Percentiles rank a stretch among this genome's conserved stretches.
Evolutionary conservation across 2,113 vertebrate genomes (phyloP).

Genomic region (Haliaeetus leucogaster): DNA sequence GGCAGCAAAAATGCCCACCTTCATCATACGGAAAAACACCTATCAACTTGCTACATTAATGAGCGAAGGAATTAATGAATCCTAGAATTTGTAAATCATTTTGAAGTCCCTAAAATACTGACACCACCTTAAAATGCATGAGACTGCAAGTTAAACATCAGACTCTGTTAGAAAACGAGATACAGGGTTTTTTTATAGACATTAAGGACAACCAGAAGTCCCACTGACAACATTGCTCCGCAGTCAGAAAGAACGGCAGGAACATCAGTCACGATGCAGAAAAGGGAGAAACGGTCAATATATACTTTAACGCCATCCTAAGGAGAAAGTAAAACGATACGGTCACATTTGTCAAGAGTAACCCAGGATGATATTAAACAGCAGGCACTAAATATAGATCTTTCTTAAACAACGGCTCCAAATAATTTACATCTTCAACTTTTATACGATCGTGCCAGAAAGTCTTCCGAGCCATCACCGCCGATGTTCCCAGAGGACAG

Average conservation of each 20-base stretch:
- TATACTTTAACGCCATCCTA: not conserved
- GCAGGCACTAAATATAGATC: not conserved
- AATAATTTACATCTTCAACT: not conserved
- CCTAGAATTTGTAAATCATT: not conserved
- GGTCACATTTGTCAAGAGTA: not conserved
- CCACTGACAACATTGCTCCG: not conserved
- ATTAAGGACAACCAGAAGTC: not conserved
- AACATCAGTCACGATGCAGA: not conserved
- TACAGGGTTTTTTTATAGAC: rapidly evolving
- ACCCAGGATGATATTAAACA: not conserved
- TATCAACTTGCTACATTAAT: not conserved
- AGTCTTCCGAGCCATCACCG: not conserved
- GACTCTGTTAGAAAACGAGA: not conserved
- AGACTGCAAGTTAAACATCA: not conserved
- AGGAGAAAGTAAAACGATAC: not conserved
- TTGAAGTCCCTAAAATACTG: not conserved
- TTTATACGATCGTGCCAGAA: not conserved
- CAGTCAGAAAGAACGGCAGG: not conserved
- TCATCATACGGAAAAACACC: not conserved
- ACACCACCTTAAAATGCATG: not conserved
- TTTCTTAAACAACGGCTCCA: not conserved
- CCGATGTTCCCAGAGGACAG: rapidly evolving
- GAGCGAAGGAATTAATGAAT: not conserved
- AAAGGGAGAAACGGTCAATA: not conserved
- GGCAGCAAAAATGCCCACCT: not conserved